Evolutionary conservation across 1,140 invertebrate species (phyloP), one percentile per base, ranked within the genome.

Genomic region (Polyergus mexicanus): DNA sequence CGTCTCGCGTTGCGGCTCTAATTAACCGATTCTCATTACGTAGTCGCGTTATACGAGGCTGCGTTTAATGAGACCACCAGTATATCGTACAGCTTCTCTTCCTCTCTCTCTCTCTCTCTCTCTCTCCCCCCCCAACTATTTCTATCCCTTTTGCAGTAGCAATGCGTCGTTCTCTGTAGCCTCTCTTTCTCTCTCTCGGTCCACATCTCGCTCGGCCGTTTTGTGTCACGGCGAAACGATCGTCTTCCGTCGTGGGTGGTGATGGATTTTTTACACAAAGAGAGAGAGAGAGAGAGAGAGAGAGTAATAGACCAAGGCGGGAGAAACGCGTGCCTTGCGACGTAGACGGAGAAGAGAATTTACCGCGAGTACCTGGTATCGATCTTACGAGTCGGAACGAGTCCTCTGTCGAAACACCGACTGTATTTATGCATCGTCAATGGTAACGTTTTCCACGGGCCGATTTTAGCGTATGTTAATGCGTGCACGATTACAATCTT

Each of bases 21-120:
- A 94, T 94, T 94, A 94, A 94, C 93, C 92, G 91, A 92, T 93
- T 93, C 93, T 94, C 94, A 94, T 94, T 94, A 93, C 91, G 91
- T 90, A 92, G 93, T 91, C 89, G 91, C 91, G 90, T 89, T 89
- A 86, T 85, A 87, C 84, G 86, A 90, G 87, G 88, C 89, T 88
- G 89, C 91, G 88, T 92, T 93, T 94, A 94, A 94, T 94, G 94
- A 94, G 94, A 94, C 93, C 93, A 94, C 94, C 93, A 76, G 86
- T 89, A 89, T 84, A 65, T 65, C 54, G 76, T 83, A 87, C 72
- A 85, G 88, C 84, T 90, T 89, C 90, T 85, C 32, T 44, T 51
- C 58, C 47, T 56, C 19, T 19, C 47, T 16, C 85, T 84, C 65
- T 38, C n/a, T 89, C 90, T 85, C 32, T 44, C 38, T 44, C 47